phyloP scores from a whole-genome alignment of 2,113 vertebrate species.

The Chionomys nivalis region DNA sequence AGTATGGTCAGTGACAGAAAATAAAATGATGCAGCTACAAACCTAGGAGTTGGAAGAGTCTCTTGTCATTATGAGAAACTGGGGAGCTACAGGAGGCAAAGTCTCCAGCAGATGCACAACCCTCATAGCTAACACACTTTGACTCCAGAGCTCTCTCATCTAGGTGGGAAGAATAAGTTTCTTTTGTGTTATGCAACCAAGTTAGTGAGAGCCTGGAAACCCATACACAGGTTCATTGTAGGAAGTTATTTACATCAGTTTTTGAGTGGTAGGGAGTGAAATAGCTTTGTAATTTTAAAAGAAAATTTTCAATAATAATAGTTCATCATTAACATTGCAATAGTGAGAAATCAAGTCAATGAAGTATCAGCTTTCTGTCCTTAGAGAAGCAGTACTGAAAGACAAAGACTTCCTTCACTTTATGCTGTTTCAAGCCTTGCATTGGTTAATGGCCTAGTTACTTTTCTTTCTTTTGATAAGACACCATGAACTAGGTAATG shows the following conservation, averaged over 20 bases:
- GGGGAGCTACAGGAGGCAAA: background rate
- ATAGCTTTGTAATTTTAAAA: background rate
- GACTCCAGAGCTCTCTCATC: background rate
- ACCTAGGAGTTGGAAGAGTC: background rate
- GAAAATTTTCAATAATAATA: background rate
- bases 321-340: background rate
- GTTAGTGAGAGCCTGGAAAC: accelerated
- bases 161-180: background rate
- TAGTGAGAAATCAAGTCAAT: background rate
- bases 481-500: background rate
- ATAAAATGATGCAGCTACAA: background rate
- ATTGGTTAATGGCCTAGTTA: too few relatives aligned
- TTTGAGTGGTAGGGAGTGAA: background rate
- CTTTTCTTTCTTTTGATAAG: background rate
- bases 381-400: background rate
- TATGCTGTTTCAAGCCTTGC: background rate
- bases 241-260: background rate
- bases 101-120: background rate
- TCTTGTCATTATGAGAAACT: background rate
- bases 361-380: background rate
- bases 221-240: background rate
- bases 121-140: accelerated
- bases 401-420: background rate
- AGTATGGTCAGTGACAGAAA: background rate
- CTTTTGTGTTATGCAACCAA: background rate